These are phyloP conservation scores for Drosophila silvestris DNA, from an alignment of 2,888 invertebrate species.

Conservation along the genomic window DNA sequence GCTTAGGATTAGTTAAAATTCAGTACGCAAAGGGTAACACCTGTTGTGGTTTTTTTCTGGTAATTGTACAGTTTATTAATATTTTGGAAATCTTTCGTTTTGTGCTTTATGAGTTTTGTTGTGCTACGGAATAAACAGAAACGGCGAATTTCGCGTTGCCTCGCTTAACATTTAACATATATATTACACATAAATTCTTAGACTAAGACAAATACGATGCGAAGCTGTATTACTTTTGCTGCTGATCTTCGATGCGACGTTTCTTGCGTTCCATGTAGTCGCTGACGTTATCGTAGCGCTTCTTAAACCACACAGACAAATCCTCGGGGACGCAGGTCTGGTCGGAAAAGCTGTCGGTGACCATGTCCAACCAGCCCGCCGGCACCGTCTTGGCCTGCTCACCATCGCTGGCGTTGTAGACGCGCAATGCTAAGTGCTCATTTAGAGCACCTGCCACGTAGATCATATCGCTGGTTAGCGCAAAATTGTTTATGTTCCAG, in stretches of 20 bases:
- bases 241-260: constrained; percentile 87
- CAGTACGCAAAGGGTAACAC: background rate
- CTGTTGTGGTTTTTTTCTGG: background rate
- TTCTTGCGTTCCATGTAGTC: constrained; percentile 92
- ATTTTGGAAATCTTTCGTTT: constrained; percentile 11
- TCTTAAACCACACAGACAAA: constrained; percentile 89
- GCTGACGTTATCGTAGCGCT: constrained; percentile 92
- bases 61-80: constrained; percentile 16
- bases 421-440: constrained; percentile 68
- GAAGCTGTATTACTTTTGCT: constrained; percentile 46
- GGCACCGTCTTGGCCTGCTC: constrained; percentile 35
- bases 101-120: constrained; percentile 10
- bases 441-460: constrained; percentile 69
- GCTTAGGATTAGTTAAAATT: background rate
- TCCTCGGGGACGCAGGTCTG: constrained; percentile 75
- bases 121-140: constrained; percentile 15
- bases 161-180: constrained; percentile 12
- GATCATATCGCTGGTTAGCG: constrained; percentile 65
- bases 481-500: constrained; percentile 74
- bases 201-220: constrained; percentile 15
- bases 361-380: constrained; percentile 72
- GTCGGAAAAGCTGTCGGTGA: constrained; percentile 67
- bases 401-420: constrained; percentile 50
- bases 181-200: constrained; percentile 13
- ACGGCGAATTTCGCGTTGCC: constrained; percentile 1